Base-by-base conservation (phyloP, 1,140 invertebrate genomes). In the Camponotus pennsylvanicus region DNA sequence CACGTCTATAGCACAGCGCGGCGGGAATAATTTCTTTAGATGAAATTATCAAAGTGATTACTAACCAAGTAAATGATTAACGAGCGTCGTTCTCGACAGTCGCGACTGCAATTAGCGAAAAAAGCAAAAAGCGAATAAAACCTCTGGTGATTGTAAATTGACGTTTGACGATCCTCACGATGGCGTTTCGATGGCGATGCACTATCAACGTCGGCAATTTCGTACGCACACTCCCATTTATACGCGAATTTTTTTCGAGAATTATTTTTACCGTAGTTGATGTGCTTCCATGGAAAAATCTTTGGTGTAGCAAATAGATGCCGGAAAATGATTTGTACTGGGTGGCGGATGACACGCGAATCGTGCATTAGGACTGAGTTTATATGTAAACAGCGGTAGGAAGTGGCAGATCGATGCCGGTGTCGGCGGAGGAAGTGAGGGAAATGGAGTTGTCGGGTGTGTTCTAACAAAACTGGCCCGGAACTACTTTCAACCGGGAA, bases 261-360 rank as follows among this genome's bases (percentile, higher is more conserved):
- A 69, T n/a, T 66, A 59, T 66, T 40, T 84, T 57, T n/a, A 75
- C 18, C 32, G 52, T 69, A 8, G 21, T 18, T n/a, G 27, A 63
- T n/a, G 49, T 52, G 18, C 34, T 45, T 69, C 18, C 0, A 55
- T 69, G 63, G 34, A 55, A 73, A 57, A 84, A 87, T 86, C 61
- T 71, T 70, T 15, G 5, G 61, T 55, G 15, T 59, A 57, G 21
- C 55, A 1, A 37, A 69, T 67, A 34, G 70, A 83, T 84, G 57
- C 63, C 32, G 45, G 45, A 32, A 89, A 86, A 85, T 71, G 88
- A 89, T 91, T 91, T 75, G 87, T 87, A 85, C 77, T 49, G 79
- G 66, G 32, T 52, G 34, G 40, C 67, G 79, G 82, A 89, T 90
- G 90, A 92, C 92, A 92, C 91, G 92, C 91, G 88, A 92, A 88